phyloP scores from a whole-genome alignment of 2,113 vertebrate genomes.

The Brachyhypopomus occidentalis region DNA sequence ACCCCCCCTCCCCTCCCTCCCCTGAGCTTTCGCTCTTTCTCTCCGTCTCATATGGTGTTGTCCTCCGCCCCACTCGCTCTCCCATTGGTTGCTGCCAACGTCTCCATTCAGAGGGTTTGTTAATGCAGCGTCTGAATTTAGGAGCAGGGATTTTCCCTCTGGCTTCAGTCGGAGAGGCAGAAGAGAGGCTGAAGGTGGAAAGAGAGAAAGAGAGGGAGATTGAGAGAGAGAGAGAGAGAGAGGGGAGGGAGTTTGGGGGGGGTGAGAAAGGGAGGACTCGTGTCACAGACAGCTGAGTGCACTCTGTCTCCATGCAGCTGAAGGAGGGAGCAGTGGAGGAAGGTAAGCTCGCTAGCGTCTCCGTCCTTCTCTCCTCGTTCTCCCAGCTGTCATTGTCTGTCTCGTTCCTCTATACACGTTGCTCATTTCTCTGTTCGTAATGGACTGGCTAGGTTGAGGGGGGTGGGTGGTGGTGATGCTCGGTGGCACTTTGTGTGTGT shows the following conservation, averaged over 20 bases:
- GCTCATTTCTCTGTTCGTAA: constrained; percentile 21
- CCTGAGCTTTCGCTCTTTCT: constrained; percentile 33
- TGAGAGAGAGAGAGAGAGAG: constrained; percentile 13
- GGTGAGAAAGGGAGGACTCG: constrained; percentile 43
- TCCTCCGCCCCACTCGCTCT: constrained; percentile 28
- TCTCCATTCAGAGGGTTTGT: constrained; percentile 57
- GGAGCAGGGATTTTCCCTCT: constrained; percentile 55
- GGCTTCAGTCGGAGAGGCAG: constrained; percentile 56
- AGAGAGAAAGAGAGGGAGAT: constrained; percentile 6
- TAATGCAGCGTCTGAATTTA: constrained; percentile 55
- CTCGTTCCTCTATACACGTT: not conserved
- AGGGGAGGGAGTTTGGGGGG: not conserved
- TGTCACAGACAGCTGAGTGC: constrained; percentile 49
- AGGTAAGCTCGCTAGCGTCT: constrained; percentile 46
- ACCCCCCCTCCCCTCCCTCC: not conserved
- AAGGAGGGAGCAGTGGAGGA: constrained; percentile 53
- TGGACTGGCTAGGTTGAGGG: not conserved
- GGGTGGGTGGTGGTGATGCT: constrained; percentile 29
- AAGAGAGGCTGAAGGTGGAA: constrained; percentile 37
- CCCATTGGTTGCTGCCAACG: constrained; percentile 49
- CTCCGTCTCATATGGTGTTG: constrained; percentile 34
- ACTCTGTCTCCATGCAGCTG: constrained; percentile 56
- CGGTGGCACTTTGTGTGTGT: constrained; percentile 27
- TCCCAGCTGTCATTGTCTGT: not conserved
- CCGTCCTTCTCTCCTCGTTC: constrained; percentile 2